phyloP scores from a whole-genome alignment of 2,888 invertebrate species.

The Chrysina gloriosa region DNA sequence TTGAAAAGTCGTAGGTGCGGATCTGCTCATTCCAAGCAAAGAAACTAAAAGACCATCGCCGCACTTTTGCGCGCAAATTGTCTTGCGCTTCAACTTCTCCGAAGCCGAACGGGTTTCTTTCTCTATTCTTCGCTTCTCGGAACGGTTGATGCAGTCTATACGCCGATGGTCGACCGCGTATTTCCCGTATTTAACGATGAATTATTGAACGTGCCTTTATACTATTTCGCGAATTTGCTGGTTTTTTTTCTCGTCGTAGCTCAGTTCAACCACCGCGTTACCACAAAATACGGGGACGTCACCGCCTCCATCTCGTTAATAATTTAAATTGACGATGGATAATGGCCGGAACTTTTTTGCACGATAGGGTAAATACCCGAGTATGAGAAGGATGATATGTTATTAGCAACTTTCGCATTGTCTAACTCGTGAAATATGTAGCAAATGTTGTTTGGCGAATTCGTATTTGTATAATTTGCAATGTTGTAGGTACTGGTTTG shows the following conservation, averaged over 20 bases:
- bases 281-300: neutral
- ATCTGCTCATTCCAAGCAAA: neutral
- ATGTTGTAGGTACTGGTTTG: too few species aligned
- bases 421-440: too few species aligned
- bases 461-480: too few species aligned
- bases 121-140: constrained; percentile 33
- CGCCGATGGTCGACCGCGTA: constrained; percentile 11
- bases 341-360: neutral
- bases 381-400: neutral
- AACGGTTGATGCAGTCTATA: constrained; percentile 33
- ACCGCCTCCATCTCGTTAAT: neutral
- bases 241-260: neutral
- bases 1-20: constrained; percentile 4
- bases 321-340: neutral
- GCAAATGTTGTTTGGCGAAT: too few species aligned
- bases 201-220: constrained; percentile 22
- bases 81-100: constrained; percentile 7
- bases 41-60: neutral
- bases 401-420: neutral
- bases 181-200: constrained; percentile 33
- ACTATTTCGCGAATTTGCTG: constrained; percentile 9
- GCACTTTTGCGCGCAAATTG: constrained; percentile 17
- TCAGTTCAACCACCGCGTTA: neutral
- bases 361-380: neutral
- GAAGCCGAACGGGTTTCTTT: constrained; percentile 33